Evolutionary conservation across 2,113 vertebrate genomes (phyloP), one percentile per base, ranked within the genome.

Genomic region (Nematolebias whitei): DNA sequence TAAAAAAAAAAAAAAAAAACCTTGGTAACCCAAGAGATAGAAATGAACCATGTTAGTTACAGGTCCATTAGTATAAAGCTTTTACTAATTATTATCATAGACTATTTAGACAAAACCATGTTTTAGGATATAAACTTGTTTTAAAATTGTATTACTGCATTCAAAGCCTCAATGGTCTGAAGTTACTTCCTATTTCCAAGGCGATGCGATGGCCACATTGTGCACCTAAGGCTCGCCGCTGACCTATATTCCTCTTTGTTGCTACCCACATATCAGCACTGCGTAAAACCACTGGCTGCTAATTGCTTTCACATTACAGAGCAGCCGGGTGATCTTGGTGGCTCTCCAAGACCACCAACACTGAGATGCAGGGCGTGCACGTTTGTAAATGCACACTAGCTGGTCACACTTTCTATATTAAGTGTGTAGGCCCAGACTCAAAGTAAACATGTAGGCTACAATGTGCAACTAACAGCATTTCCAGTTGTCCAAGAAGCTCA

Each of bases 261-360:
- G 87, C 89, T 89, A 68, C 90, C 81, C 90, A 78, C 79, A 80
- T 85, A 90, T 85, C 82, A 50, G 82, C 77, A 40, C 84, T 75
- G 78, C 71, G 78, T 90, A 80, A 93, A 93, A 93, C 93, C 85
- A 58, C 91, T 85, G 80, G 75, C 90, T 90, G 76, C 92, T 96
- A 95, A 96, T 94, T 96, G 92, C 93, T 95, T 95, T 95, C 93
- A 93, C 87, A 91, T 96, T 95, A 90, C 90, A 87, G 82, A 90
- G 89, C 91, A 94, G 92, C 90, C 71, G 88, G 89, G 91, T 89
- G 90, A 94, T 84, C 82, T 93, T 94, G 93, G 90, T 93, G 77
- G 78, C 90, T 59, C 86, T 95, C 93, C 94, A 94, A 94, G 95
- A 95, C 95, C 95, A 96, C 95, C 95, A 88, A 83, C 79, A 84